A percentile compares a stretch with the other conserved stretches of the same genome.
phyloP scores from a whole-genome alignment of 37 sponge, comb jelly and placozoan species.

The Aphrocallistes beatrix region DNA sequence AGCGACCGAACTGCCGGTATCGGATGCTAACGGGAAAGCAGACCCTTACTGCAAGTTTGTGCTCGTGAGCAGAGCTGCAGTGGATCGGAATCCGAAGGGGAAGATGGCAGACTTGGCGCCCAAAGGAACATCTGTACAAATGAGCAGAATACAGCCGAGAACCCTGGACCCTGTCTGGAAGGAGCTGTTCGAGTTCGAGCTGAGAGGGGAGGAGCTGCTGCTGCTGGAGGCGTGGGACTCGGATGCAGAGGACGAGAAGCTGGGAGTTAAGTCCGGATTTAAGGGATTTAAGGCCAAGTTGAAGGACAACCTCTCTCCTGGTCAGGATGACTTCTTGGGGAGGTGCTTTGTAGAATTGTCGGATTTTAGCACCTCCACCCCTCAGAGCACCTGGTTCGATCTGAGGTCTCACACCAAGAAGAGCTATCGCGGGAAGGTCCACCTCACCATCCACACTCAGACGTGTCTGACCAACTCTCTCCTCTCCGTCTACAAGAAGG shows the following conservation, averaged over 20 bases:
- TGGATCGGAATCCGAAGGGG: background rate
- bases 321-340: background rate
- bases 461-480: background rate
- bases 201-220: background rate
- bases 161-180: background rate
- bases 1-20: background rate
- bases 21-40: background rate
- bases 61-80: background rate
- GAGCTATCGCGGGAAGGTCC: constrained; percentile 13
- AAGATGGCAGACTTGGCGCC: background rate
- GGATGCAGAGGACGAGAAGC: background rate
- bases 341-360: background rate
- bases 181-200: background rate
- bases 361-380: background rate
- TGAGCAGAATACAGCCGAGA: background rate
- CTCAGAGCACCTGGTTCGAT: background rate
- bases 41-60: background rate
- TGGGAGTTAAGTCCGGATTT: background rate
- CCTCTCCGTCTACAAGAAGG: background rate
- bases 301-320: background rate
- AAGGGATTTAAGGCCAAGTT: background rate
- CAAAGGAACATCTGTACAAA: background rate
- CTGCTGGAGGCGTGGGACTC: constrained; percentile 2
- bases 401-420: background rate
- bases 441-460: background rate